phyloP scores from a whole-genome alignment of 2,797 vertebrate species.

The Lutjanus campechanus region DNA sequence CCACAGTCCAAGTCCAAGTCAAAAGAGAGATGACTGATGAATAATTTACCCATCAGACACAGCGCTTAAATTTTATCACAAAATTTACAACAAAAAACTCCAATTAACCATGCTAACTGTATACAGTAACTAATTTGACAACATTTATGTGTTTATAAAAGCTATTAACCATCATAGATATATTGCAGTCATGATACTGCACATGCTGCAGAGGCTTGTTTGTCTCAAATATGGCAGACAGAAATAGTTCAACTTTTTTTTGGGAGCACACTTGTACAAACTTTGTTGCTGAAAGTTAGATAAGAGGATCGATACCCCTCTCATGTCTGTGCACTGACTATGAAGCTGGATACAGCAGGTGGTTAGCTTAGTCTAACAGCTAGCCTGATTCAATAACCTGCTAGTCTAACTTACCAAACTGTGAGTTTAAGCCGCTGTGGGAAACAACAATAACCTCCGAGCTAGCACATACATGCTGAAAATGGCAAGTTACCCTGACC shows the following conservation, averaged over 20 bases:
- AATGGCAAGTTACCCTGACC: too few species aligned
- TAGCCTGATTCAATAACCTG: not conserved
- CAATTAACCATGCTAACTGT: not conserved
- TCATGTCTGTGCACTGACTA: not conserved
- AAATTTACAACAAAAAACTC: conserved; percentile 12
- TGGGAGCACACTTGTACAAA: too few species aligned
- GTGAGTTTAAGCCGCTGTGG: too few species aligned
- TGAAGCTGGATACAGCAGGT: not conserved
- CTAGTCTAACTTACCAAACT: too few species aligned
- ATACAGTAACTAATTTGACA: not conserved
- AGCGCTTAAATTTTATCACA: not conserved
- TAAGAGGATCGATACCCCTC: not conserved
- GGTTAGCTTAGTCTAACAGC: not conserved
- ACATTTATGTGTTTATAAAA: not conserved
- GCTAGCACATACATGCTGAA: too few species aligned
- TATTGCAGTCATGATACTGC: not conserved
- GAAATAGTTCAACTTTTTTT: not conserved
- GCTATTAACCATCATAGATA: not conserved
- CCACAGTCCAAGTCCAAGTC: conserved; percentile 1
- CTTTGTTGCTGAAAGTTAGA: not conserved
- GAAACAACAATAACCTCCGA: too few species aligned
- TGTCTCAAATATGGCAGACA: not conserved
- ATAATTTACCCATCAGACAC: not conserved
- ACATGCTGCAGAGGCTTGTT: not conserved
- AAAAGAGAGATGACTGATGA: conserved; percentile 1